Conservation (phyloP, 2,797 vertebrate species). For the Sebastes itinus region DNA sequence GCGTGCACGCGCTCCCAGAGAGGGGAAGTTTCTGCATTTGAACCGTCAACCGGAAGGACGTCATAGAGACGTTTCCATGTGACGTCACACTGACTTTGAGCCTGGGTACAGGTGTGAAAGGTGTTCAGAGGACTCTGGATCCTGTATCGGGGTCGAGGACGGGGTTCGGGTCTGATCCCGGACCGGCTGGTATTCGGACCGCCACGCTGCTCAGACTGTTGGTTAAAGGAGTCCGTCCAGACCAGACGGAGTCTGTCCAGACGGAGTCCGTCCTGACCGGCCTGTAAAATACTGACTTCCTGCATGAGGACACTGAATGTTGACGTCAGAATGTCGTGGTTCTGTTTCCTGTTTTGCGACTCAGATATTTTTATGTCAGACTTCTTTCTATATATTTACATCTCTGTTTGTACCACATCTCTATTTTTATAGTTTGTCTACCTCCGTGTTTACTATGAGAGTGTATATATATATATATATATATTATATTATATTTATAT, state of each 20-base stretch:
- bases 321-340: constrained; percentile 56
- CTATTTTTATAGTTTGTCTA: constrained; percentile 76
- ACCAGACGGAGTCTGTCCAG: too few species aligned
- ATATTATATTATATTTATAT: neutral
- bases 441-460: constrained; percentile 35
- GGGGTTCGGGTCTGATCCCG: neutral
- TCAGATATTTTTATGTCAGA: constrained; percentile 37
- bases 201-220: too few species aligned
- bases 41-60: constrained; percentile 37
- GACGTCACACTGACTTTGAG: constrained; percentile 47
- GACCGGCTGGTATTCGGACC: neutral
- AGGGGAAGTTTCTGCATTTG: constrained; percentile 32
- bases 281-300: constrained; percentile 32
- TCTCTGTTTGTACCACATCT: constrained; percentile 65
- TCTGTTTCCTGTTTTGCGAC: constrained; percentile 11
- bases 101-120: constrained; percentile 1
- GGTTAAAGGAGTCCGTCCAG: neutral
- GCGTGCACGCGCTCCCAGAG: neutral
- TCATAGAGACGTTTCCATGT: constrained; percentile 29
- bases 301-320: constrained; percentile 67
- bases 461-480: constrained; percentile 39
- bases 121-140: neutral
- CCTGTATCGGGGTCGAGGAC: neutral
- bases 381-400: constrained; percentile 30
- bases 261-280: neutral